A percentile compares a stretch with the other conserved stretches of the same genome.
phyloP scores from a whole-genome alignment of 1,140 invertebrate genomes.

The Heliconius eleuchia region DNA sequence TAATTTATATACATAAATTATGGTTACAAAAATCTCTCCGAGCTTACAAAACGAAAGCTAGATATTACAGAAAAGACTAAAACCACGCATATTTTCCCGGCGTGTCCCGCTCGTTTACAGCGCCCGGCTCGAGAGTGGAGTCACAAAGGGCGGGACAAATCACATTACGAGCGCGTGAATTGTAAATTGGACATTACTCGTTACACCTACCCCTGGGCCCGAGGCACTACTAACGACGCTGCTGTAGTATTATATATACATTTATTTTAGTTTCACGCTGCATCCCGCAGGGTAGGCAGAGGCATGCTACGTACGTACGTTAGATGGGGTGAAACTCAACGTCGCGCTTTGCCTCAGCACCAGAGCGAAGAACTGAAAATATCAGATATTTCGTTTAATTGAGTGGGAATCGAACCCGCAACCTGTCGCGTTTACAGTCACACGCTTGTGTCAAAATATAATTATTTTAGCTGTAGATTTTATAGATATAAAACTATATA shows the following conservation, averaged over 20 bases:
- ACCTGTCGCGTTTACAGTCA: too few species aligned
- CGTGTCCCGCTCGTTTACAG: constrained; percentile 20
- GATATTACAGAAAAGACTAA: constrained; percentile 10
- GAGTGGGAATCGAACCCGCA: too few species aligned
- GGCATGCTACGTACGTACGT: too few species aligned
- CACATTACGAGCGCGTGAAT: constrained; percentile 76
- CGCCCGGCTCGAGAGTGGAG: constrained; percentile 21
- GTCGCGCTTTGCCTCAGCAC: too few species aligned
- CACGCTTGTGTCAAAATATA: too few species aligned
- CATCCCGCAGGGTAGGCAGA: too few species aligned
- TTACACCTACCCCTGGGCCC: constrained; percentile 61
- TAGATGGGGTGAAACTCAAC: too few species aligned
- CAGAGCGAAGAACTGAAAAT: too few species aligned
- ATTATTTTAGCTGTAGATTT: too few species aligned
- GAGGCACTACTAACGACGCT: constrained; percentile 45
- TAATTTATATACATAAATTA: too few species aligned
- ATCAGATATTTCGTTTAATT: too few species aligned
- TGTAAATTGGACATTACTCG: constrained; percentile 80
- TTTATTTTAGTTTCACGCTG: background rate
- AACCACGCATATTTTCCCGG: constrained; percentile 7
- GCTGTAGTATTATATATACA: constrained; percentile 14
- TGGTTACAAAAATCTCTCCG: background rate
- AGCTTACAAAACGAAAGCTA: background rate
- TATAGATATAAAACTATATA: too few species aligned
- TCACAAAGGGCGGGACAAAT: constrained; percentile 75